phyloP scores from a whole-genome alignment of 1,140 invertebrate species.

The Calephelis virginiensis region DNA sequence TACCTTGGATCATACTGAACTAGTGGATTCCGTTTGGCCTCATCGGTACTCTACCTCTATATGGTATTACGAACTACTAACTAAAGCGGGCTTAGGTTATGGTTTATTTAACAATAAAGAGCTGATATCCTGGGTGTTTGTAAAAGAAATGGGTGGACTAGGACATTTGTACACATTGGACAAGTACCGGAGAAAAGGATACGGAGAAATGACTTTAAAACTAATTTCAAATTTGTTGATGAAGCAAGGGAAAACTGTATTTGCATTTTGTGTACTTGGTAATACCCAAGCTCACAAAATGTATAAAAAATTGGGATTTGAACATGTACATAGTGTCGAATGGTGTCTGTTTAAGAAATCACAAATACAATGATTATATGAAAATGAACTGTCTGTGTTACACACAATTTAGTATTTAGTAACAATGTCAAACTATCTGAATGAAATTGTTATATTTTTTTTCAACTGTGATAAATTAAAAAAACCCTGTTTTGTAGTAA shows the following conservation, averaged over 20 bases:
- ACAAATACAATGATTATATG: background rate
- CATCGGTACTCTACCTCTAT: constrained; percentile 36
- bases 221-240: constrained; percentile 39
- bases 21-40: constrained; percentile 19
- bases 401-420: too few species aligned
- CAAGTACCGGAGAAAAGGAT: constrained; percentile 44
- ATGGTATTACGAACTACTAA: constrained; percentile 40
- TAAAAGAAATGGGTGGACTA: constrained; percentile 43
- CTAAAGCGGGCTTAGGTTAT: constrained; percentile 41
- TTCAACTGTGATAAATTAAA: too few species aligned
- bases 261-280: constrained; percentile 37
- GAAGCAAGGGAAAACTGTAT: constrained; percentile 35
- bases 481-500: too few species aligned
- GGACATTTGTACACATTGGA: constrained; percentile 43
- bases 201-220: constrained; percentile 40
- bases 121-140: constrained; percentile 42
- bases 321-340: constrained; percentile 23
- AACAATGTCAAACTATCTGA: too few species aligned
- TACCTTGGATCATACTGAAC: constrained; percentile 31
- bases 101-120: constrained; percentile 39
- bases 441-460: too few species aligned
- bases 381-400: too few species aligned
- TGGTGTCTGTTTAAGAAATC: constrained; percentile 32
- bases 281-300: constrained; percentile 39
- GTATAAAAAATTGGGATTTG: constrained; percentile 45